phyloP scores from a whole-genome alignment of 1,140 invertebrate genomes.

The Heliconius nattereri region DNA sequence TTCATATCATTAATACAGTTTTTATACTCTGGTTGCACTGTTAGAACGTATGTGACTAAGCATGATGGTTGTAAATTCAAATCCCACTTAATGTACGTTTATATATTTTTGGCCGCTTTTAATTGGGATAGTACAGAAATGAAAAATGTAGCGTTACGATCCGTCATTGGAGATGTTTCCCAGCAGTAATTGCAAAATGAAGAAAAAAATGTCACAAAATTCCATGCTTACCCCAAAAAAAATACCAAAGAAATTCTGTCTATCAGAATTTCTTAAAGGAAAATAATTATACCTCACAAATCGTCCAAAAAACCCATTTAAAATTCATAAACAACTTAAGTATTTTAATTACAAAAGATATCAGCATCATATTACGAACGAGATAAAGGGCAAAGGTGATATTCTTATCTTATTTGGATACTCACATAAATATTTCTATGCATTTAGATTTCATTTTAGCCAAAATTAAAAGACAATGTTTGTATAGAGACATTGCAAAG shows the following conservation, averaged over 20 bases:
- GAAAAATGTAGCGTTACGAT: too few relatives aligned
- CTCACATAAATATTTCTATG: neutral
- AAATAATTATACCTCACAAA: neutral
- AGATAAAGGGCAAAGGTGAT: slow-evolving; percentile 6
- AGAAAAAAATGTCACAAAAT: too few relatives aligned
- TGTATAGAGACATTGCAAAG: too few relatives aligned
- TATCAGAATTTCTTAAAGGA: too few relatives aligned
- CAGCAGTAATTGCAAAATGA: too few relatives aligned
- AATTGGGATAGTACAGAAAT: too few relatives aligned
- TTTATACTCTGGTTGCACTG: neutral
- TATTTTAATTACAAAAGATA: slow-evolving; percentile 16
- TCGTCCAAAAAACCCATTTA: neutral
- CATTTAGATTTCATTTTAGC: neutral
- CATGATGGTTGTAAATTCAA: too few relatives aligned
- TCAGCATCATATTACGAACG: slow-evolving; percentile 7
- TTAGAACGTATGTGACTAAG: too few relatives aligned
- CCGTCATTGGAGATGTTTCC: too few relatives aligned
- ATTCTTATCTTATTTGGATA: neutral
- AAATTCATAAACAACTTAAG: neutral
- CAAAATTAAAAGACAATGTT: neutral
- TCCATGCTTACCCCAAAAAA: neutral
- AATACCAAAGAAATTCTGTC: neutral
- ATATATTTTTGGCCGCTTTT: too few relatives aligned
- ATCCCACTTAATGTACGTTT: too few relatives aligned
- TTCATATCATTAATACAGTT: neutral